Base-by-base conservation (phyloP, 2,113 vertebrate species). In the Ellobius talpinus region DNA sequence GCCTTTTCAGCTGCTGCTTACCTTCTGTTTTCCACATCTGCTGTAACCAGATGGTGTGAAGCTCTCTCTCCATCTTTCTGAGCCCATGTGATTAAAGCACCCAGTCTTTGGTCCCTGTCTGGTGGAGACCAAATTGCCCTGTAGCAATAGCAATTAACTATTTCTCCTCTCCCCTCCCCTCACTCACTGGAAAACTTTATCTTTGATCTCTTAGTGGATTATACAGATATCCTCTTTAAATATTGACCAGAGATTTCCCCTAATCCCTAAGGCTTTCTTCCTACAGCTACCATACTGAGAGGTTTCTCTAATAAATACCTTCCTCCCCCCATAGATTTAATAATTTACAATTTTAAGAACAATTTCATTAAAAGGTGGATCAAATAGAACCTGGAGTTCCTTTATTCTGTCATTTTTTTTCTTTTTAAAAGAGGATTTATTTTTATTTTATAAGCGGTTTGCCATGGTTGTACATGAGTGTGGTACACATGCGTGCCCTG, bases 11-110 rank as follows among this genome's bases (percentile, higher is more conserved):
- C 78, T 84, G 84, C 78, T n/a, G 58, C 79, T 42, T 70, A 58
- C 63, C 78, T 97, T 94, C 93, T 97, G 88, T 76, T 97, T 95
- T 93, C n/a, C 55, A 82, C 87, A 85, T 94, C 93, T 97, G 93
- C 84, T 95, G 55, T 85, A 47, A 84, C 55, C 97, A 97, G 91
- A 96, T 96, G 94, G 95, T 88, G 36, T 76, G 88, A 77, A 55
- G 85, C 12, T 61, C 92, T 95, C 90, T 89, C 72, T 90, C 81
- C 47, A 52, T 79, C 45, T 26, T 5, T 23, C 79, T 52, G 72
- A 97, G 19, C 76, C 31, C 45, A 12, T 88, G 47, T 14, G 85
- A 85, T 68, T 70, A 72, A 91, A 96, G 73, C 55, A 78, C 89
- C 63, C 31, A 33, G 89, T 58, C 79, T 94, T 87, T 1, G 85